Evolutionary conservation across 1,140 invertebrate genomes (phyloP), one percentile per base, ranked within the genome.

Genomic region (Solen grandis): DNA sequence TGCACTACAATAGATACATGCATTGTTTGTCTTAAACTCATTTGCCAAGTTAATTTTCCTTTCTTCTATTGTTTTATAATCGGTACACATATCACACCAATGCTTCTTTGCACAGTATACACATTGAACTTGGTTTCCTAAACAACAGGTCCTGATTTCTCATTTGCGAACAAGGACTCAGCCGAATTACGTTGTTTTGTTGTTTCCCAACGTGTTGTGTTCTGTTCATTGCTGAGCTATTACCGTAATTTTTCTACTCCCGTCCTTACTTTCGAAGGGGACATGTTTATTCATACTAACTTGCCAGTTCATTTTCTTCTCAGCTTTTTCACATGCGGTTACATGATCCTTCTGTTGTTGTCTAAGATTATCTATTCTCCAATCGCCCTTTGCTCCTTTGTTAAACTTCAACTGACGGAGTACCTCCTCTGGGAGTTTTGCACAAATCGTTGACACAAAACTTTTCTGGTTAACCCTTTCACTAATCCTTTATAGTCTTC

Each of bases 21-120:
- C 13, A n/a, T n/a, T n/a, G n/a, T 65, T 35, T 65, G 62, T 65
- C 62, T 65, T 65, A 29, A 25, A 65, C 22, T 65, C 62, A 35
- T 10, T 65, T 65, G 62, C 5, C 10, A 33, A 14, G 62, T 65
- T 25, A 65, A 25, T 33, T 65, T 13, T 65, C 33, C 62, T 25
- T 29, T 65, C 62, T 14, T 14, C 16, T 65, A 65, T 65, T 5
- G 62, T 65, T 29, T 33, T 5, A 35, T 65, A 65, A 14, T 65
- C 16, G 5, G 62, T 65, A 35, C 62, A 25, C 62, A 33, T 33
- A 65, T 65, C 62, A 35, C 62, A 33, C 62, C 62, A 65, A 29
- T 65, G 62, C 22, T 65, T 65, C 29, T 65, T 25, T 33, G 14
- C 13, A 33, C 62, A 65, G 22, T 65, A 65, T 25, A 65, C 62